Base-by-base conservation (phyloP, 2,888 invertebrate genomes). In the Notodonta dromedarius region DNA sequence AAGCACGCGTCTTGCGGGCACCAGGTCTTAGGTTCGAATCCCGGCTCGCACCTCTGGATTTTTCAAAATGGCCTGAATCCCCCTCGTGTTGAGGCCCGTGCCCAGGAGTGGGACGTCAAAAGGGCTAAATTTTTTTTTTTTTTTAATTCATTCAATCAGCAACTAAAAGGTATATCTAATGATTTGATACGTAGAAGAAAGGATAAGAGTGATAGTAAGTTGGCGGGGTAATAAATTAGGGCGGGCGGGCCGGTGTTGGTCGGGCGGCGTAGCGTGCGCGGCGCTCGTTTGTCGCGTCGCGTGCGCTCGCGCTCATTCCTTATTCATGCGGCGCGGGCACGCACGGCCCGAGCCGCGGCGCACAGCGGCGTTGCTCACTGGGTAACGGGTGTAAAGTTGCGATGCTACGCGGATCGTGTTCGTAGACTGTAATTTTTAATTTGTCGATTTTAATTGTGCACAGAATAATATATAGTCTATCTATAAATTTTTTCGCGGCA, bases 221-320 rank as follows among this genome's bases (percentile, higher is more conserved):
- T 73, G 57, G 88, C 87, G 84, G 77, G 56, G 89, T 77, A 79
- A 87, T 90, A 90, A 90, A 88, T 88, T 85, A 87, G 80, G 86
- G 86, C 79, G 81, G 84, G 82, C 73, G 80, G 74, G 70, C 60
- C 63, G 65, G 67, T 65, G 66, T 65, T 84, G 82, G 80, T 76
- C 79, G 84, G 88, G 84, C 77, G 85, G 84, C 79, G 85, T 91
- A 85, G 92, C 93, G 93, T 93, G 93, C 91, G 91, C 90, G 57
- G 69, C 61, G 77, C 78, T 80, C 75, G 83, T 83, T 83, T 83
- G 82, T 83, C 79, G 88, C 84, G 86, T 92, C 81, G 93, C 93
- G 93, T 93, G 93, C 93, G 92, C 91, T 76, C 81, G 91, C 91
- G 89, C 90, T 92, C 93, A 90, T 93, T 91, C 84, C 86, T 89